Evolutionary conservation across 35 echinoderm and acorn worm species (phyloP).

Genomic region (Holothuria glaberrima): DNA sequence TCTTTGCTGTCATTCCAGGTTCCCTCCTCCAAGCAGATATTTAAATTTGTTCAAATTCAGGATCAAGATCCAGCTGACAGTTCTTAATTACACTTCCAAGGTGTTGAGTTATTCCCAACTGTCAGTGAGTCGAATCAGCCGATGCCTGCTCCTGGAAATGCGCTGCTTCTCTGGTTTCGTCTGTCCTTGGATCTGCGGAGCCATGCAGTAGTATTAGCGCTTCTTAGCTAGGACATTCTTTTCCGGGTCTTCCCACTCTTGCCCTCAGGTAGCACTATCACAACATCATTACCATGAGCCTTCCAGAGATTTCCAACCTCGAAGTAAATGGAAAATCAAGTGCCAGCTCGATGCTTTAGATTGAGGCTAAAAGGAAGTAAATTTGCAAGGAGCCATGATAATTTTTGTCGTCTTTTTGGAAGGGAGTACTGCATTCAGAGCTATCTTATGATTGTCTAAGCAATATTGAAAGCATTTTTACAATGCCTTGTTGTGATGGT

Average conservation of each 20-base stretch:
- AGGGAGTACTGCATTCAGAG: background rate
- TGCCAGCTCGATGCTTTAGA: background rate
- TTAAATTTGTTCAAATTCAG: no score
- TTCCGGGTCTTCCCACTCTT: constrained; percentile 13
- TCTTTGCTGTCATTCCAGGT: no score
- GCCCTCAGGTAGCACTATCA: constrained; percentile 23
- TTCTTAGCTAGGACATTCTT: constrained; percentile 27
- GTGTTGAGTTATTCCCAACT: no score
- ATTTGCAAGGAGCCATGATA: constrained; percentile 45
- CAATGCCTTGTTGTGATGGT: no score
- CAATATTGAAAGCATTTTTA: no score
- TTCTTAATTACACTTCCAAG: no score
- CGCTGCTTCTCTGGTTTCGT: background rate
- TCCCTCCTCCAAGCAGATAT: no score
- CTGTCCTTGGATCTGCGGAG: constrained; percentile 33
- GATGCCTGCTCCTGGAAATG: background rate
- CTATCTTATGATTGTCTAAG: background rate
- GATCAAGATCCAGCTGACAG: no score
- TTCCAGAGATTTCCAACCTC: constrained; percentile 13
- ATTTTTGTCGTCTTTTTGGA: background rate
- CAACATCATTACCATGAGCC: constrained; percentile 52
- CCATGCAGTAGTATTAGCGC: constrained; percentile 19
- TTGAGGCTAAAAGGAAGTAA: constrained; percentile 38
- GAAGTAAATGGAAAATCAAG: background rate
- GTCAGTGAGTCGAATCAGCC: constrained; percentile 2